Evolutionary conservation across 2,888 invertebrate species (phyloP).

Genomic region (Phrixothrix hirtus): DNA sequence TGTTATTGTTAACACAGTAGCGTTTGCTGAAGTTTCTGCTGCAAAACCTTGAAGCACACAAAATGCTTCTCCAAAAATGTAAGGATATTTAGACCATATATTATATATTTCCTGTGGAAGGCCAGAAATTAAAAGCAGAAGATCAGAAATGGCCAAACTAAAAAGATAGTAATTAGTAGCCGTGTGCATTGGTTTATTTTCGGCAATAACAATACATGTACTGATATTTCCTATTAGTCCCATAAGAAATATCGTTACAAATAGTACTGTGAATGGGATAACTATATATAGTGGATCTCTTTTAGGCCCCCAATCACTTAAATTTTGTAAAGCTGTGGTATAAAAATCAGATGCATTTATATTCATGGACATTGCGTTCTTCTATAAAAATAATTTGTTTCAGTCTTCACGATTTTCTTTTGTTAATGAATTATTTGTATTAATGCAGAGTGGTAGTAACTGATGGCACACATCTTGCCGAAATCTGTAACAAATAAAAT

Average conservation of each 20-base stretch:
- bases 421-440: too few relatives aligned
- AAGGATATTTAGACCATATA: slow-evolving; percentile 74
- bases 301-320: slow-evolving; percentile 47
- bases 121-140: slow-evolving; percentile 73
- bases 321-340: slow-evolving; percentile 9
- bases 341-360: neutral
- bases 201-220: slow-evolving; percentile 77
- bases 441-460: too few relatives aligned
- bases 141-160: slow-evolving; percentile 78
- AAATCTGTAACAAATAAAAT: too few relatives aligned
- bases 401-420: too few relatives aligned
- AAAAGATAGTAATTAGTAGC: slow-evolving; percentile 84
- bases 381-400: neutral
- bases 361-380: neutral
- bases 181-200: slow-evolving; percentile 80
- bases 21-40: slow-evolving; percentile 83
- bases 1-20: slow-evolving; percentile 84
- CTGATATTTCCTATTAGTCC: slow-evolving; percentile 77
- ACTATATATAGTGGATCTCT: slow-evolving; percentile 65
- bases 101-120: slow-evolving; percentile 78
- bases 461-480: too few relatives aligned
- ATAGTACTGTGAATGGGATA: slow-evolving; percentile 69
- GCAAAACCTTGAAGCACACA: slow-evolving; percentile 71
- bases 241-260: slow-evolving; percentile 69
- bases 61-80: slow-evolving; percentile 75